Base-by-base conservation (phyloP, 2,797 vertebrate species). In the Accipiter superciliosus region DNA sequence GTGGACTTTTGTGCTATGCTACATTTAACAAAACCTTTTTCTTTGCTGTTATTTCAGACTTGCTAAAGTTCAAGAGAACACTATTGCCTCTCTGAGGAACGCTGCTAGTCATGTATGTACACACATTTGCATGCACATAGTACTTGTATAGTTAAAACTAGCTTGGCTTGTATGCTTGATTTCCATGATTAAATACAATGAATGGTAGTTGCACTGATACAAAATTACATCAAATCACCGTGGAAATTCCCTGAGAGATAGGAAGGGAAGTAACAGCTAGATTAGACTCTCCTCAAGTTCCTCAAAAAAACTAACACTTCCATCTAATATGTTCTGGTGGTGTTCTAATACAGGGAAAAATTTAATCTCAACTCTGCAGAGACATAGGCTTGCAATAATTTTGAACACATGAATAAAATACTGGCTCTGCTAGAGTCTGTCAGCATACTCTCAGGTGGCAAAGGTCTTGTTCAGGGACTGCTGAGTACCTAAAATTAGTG, bases 31-130 rank as follows among this genome's bases (percentile, higher is more conserved):
- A 76, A 28, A 13, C 12, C 4, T 65, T 28, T 89, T 81, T 31
- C 61, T 67, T 94, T 97, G 35, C 67, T 78, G 91, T 19, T 96
- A 70, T 98, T 98, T 79, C 97, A 99, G 99, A 93, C 98, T 99
- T 94, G 99, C 99, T 87, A 99, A 99, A 98, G 98, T 99, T 97
- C 97, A 99, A 95, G 99, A 99, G 97, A 99, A 99, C 98, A 99
- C 99, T 35, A 98, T 99, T 52, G 99, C 99, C 93, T 99, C 99
- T 49, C 98, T 99, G 97, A 99, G 98, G 98, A 99, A 98, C 78
- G 99, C 99, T 96, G 99, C 99, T 80, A 99, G 97, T 81, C 99
- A 99, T 28, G 99, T 99, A 98, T 95, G 99, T 98, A 53, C 16
- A 2, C 55, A 57, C 3, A 1, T 82, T 62, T 65, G 62, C 65